phyloP scores from a whole-genome alignment of 2,888 invertebrate genomes.

The Caenorhabditis afra region DNA sequence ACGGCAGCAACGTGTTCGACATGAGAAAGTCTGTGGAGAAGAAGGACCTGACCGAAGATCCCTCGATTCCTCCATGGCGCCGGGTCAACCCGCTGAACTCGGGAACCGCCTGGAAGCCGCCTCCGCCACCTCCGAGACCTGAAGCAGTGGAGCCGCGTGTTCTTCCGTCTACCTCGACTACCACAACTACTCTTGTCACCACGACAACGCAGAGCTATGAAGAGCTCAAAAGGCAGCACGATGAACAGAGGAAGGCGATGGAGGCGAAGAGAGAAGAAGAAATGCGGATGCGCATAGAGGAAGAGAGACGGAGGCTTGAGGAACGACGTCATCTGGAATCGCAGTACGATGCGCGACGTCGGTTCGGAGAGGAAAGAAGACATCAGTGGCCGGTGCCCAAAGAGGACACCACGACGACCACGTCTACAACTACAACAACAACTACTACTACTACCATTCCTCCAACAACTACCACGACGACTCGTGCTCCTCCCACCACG shows the following conservation, averaged over 20 bases:
- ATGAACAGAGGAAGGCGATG: slow-evolving; percentile 14
- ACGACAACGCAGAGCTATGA: slow-evolving; percentile 27
- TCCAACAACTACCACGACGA: slow-evolving; percentile 7
- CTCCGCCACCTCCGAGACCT: slow-evolving; percentile 45
- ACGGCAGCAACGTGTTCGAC: slow-evolving; percentile 11
- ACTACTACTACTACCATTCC: slow-evolving; percentile 18
- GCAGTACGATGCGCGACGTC: slow-evolving; percentile 20
- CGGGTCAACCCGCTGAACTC: slow-evolving; percentile 22
- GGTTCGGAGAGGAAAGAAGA: slow-evolving; percentile 25
- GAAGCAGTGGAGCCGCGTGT: slow-evolving; percentile 6
- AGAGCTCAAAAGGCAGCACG: slow-evolving; percentile 25
- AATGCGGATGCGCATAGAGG: slow-evolving; percentile 11
- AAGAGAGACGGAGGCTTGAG: slow-evolving; percentile 8
- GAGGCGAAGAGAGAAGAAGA: slow-evolving; percentile 25
- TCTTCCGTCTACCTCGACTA: slow-evolving; percentile 18
- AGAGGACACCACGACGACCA: too few species aligned
- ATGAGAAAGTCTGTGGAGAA: slow-evolving; percentile 31
- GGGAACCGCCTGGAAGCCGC: slow-evolving; percentile 11
- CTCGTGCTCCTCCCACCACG: slow-evolving; percentile 15
- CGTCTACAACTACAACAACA: slow-evolving; percentile 8
- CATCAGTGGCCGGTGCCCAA: slow-evolving; percentile 6
- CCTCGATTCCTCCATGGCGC: slow-evolving; percentile 42
- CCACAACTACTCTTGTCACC: not conserved
- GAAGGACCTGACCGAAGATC: slow-evolving; percentile 14
- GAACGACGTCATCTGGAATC: slow-evolving; percentile 16